phyloP scores from a whole-genome alignment of 92 coral and sea anemone species.

The Porites cylindrica region DNA sequence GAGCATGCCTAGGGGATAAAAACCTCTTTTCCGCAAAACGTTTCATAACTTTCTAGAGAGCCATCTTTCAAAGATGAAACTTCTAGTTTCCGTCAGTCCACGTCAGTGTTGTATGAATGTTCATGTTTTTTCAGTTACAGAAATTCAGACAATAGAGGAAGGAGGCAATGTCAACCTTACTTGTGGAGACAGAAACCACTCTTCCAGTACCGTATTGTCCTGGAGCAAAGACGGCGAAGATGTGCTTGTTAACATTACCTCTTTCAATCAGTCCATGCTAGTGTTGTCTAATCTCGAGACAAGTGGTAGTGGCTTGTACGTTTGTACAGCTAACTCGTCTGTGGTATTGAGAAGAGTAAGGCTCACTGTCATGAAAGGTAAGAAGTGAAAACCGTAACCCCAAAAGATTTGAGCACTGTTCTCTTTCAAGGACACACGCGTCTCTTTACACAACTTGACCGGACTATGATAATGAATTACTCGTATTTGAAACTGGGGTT shows the following conservation, averaged over 20 bases:
- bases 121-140: not conserved
- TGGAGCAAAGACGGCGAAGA: constrained; percentile 25
- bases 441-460: too few relatives aligned
- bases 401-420: too few relatives aligned
- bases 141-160: not conserved
- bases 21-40: too few relatives aligned
- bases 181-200: constrained; percentile 18
- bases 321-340: constrained; percentile 23
- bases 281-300: constrained; percentile 2
- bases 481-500: too few relatives aligned
- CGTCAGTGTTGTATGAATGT: not conserved
- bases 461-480: too few relatives aligned
- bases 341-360: not conserved
- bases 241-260: not conserved
- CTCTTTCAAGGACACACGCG: not conserved
- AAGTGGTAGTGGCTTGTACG: constrained; percentile 20
- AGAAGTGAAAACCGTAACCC: not conserved
- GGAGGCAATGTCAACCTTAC: constrained; percentile 16
- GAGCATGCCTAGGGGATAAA: too few relatives aligned
- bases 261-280: not conserved
- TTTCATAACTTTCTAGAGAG: too few relatives aligned
- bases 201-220: not conserved
- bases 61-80: too few relatives aligned
- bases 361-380: constrained; percentile 1
- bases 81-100: not conserved